phyloP scores from a whole-genome alignment of 2,797 vertebrate species.

The Gambusia yucatana region DNA sequence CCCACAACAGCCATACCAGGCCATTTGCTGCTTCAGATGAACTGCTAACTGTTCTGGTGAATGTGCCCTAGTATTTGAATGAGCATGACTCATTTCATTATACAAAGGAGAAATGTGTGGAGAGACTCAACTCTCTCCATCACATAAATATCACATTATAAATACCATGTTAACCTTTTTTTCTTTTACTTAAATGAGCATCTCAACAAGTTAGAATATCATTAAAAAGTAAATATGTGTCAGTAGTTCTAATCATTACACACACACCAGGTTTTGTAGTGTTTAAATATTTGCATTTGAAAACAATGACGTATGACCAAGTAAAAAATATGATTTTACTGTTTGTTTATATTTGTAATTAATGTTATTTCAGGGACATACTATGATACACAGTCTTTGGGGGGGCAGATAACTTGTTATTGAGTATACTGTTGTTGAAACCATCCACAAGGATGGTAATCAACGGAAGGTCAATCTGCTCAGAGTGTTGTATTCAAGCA shows the following conservation, averaged over 20 bases:
- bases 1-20: constrained; percentile 26
- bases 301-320: background rate
- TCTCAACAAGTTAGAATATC: background rate
- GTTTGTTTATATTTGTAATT: background rate
- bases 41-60: constrained; percentile 9
- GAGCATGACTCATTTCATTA: background rate
- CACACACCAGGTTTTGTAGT: background rate
- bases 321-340: background rate
- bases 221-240: background rate
- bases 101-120: background rate
- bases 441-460: background rate
- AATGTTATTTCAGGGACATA: background rate
- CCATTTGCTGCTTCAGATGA: constrained; percentile 1
- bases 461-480: background rate
- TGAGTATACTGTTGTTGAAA: background rate
- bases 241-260: background rate
- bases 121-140: background rate
- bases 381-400: background rate
- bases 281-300: background rate
- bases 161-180: background rate
- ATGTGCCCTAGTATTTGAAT: constrained; percentile 2
- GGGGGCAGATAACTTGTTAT: background rate
- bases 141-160: background rate
- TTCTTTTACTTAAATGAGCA: background rate
- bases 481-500: background rate